Evolutionary conservation across 2,797 vertebrate genomes (phyloP).

Genomic region (Ispidina picta): DNA sequence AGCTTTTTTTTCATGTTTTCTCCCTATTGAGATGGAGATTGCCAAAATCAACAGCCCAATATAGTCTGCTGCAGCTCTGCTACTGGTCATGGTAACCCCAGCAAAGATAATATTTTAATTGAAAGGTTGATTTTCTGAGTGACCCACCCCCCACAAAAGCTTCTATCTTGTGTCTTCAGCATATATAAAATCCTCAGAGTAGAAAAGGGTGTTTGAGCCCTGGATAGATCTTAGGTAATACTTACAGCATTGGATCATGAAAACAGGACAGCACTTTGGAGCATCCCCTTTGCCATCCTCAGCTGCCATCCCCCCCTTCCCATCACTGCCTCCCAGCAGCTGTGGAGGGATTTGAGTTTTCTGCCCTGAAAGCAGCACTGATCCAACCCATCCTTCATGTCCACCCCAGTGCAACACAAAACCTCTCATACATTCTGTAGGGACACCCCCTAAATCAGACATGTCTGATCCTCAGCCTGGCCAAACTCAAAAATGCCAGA

Average conservation of each 20-base stretch:
- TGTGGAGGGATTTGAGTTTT: neutral
- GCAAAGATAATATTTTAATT: neutral
- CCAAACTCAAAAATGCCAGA: neutral
- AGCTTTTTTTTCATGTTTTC: neutral
- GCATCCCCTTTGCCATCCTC: neutral
- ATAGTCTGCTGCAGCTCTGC: neutral
- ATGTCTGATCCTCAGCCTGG: neutral
- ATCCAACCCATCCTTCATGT: neutral
- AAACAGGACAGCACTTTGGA: neutral
- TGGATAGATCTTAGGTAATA: neutral
- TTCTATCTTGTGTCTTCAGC: neutral
- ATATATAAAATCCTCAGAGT: neutral
- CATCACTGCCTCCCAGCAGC: neutral
- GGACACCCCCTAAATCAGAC: neutral
- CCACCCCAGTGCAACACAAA: fast-evolving
- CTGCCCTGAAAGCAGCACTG: neutral
- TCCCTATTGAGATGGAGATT: neutral
- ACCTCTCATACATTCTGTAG: fast-evolving
- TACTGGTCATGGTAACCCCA: neutral
- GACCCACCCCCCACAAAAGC: neutral
- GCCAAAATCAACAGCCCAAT: neutral
- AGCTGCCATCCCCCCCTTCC: neutral
- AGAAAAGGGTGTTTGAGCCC: neutral
- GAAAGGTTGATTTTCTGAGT: neutral
- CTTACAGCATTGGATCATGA: neutral